A percentile compares a stretch with the other conserved stretches of the same genome.
Conservation (phyloP, 2,113 vertebrate species). For the Pollimyrus isidori region DNA sequence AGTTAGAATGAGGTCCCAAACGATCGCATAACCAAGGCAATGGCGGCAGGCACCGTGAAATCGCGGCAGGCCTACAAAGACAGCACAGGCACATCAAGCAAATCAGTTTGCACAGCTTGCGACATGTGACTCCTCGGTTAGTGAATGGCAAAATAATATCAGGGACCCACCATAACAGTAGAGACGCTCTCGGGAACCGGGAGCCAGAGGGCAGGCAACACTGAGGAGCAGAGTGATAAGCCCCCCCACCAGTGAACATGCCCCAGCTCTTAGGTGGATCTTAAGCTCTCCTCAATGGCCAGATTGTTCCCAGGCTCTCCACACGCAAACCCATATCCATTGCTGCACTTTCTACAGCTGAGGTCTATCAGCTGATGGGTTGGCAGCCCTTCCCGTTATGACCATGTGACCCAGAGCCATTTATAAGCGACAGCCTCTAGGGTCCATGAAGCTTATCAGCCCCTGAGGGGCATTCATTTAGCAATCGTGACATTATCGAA, state of each 20-base stretch:
- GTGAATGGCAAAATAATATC: neutral
- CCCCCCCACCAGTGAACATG: neutral
- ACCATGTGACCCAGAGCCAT: neutral
- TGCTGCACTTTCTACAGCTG: neutral
- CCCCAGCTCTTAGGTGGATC: neutral
- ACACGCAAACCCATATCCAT: neutral
- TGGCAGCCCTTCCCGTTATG: neutral
- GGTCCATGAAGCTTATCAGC: neutral
- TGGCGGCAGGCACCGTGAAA: neutral
- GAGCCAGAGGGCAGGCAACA: neutral
- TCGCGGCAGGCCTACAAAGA: neutral
- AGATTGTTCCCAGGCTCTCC: neutral
- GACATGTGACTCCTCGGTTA: neutral
- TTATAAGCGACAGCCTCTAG: neutral
- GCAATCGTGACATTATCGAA: neutral
- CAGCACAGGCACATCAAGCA: neutral
- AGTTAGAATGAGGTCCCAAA: neutral
- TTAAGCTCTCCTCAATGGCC: constrained; percentile 5
- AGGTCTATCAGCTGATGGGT: neutral
- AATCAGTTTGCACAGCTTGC: neutral
- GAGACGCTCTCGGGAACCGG: neutral
- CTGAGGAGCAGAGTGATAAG: neutral
- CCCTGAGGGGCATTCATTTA: neutral
- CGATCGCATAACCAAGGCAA: neutral
- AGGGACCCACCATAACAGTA: neutral